phyloP scores from a whole-genome alignment of 2,113 vertebrate species.

The Toxotes chatareus region DNA sequence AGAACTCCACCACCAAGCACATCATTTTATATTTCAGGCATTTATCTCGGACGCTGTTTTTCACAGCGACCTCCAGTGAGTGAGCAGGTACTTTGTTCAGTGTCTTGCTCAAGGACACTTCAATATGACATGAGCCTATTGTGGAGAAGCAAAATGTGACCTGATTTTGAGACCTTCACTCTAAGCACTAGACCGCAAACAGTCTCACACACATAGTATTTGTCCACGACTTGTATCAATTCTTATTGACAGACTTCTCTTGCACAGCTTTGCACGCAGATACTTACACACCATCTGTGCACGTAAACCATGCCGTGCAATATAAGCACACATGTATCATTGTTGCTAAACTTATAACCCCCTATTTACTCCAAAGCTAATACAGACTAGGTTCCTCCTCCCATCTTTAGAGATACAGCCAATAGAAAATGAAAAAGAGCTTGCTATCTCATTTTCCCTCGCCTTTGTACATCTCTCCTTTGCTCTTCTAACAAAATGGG shows the following conservation, averaged over 20 bases:
- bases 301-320: conserved; percentile 15
- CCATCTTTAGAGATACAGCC: conserved; percentile 11
- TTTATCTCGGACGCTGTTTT: conserved; percentile 56
- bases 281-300: conserved; percentile 23
- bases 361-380: conserved; percentile 4
- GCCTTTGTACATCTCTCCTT: conserved; percentile 10
- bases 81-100: conserved; percentile 44
- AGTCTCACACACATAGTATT: not conserved
- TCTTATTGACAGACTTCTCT: conserved; percentile 16
- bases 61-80: conserved; percentile 46
- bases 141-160: conserved; percentile 40
- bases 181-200: conserved; percentile 17
- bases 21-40: conserved; percentile 64
- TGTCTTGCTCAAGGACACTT: conserved; percentile 69
- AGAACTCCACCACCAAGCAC: conserved; percentile 52
- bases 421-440: conserved; percentile 10
- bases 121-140: conserved; percentile 4
- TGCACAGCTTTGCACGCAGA: not conserved
- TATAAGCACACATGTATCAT: conserved; percentile 4
- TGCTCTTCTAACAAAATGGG: conserved; percentile 43
- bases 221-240: conserved; percentile 7
- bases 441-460: conserved; percentile 2
- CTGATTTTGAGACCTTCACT: conserved; percentile 52
- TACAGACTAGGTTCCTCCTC: conserved; percentile 10
- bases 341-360: conserved; percentile 21